Base-by-base conservation (phyloP, 2,113 vertebrate species). In the Morphnarchus princeps region DNA sequence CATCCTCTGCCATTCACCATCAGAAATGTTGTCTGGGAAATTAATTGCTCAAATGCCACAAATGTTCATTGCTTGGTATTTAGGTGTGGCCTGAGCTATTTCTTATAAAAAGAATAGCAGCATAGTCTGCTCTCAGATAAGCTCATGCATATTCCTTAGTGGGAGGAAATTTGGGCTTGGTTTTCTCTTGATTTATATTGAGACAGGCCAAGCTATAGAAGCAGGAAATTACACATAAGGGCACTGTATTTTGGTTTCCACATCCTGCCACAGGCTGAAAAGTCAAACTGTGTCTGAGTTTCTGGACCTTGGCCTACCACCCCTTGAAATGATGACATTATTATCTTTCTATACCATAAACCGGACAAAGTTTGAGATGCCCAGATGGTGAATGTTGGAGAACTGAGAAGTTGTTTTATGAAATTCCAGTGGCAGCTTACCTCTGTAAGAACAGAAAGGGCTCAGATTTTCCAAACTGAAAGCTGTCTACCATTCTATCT, bases 31-130 rank as follows among this genome's bases (percentile, higher is more conserved):
- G 52, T 89, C 92, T 83, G 65, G 61, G 77, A 86, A 97, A 90
- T 87, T 73, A 89, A 96, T 94, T 92, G 71, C 74, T 95, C 45
- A 79, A 69, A 97, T 95, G 57, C 87, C 94, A 93, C 86, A 83
- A 91, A 93, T 95, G 74, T 74, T 95, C 62, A 61, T 65, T 87
- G 91, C 87, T 84, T 82, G 82, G 88, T 93, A 94, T 89, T 95
- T 81, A 95, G 96, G 94, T 66, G 95, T 94, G 92, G 95, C 18
- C 94, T 42, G 72, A 90, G 50, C 16, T 93, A 92, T 91, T 91
- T 85, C 77, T 93, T 95, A 87, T 79, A 82, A 73, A 92, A 96
- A 91, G 94, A 82, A 83, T 58, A 78, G 73, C 70, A 86, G 45
- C 50, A 66, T 28, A 87, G 6, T 87, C 55, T 93, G 49, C 52